phyloP scores from a whole-genome alignment of 2,888 invertebrate species.

The Syrphus vitripennis region DNA sequence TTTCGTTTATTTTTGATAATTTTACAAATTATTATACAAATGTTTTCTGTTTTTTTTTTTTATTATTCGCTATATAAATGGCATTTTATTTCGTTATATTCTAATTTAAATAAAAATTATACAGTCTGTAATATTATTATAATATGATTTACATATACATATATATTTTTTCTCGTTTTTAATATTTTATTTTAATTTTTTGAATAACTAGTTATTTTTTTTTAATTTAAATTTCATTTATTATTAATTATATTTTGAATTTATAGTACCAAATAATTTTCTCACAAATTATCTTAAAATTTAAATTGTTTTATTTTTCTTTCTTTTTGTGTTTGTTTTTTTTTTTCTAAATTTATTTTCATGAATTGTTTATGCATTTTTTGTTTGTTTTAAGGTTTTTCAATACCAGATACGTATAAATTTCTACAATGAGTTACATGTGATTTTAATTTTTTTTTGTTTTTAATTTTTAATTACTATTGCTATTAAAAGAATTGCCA shows the following conservation, averaged over 20 bases:
- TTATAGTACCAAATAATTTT: slow-evolving; percentile 68
- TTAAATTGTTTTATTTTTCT: slow-evolving; percentile 3
- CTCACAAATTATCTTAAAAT: slow-evolving; percentile 55
- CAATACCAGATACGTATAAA: slow-evolving; percentile 67
- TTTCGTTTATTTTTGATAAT: slow-evolving; percentile 63
- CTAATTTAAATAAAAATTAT: slow-evolving; percentile 68
- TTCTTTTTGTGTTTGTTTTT: neutral
- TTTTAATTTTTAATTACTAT: slow-evolving; percentile 20
- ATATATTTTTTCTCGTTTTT: neutral
- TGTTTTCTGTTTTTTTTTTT: slow-evolving; percentile 2
- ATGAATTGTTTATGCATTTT: slow-evolving; percentile 47
- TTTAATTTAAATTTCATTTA: slow-evolving; percentile 47
- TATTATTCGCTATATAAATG: slow-evolving; percentile 69
- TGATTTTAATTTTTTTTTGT: slow-evolving; percentile 32
- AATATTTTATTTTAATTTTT: slow-evolving; percentile 19
- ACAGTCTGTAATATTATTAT: slow-evolving; percentile 64
- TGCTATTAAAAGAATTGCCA: slow-evolving; percentile 40
- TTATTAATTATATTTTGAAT: slow-evolving; percentile 36
- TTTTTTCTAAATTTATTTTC: slow-evolving; percentile 27
- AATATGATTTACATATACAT: slow-evolving; percentile 47
- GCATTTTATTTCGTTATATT: slow-evolving; percentile 63
- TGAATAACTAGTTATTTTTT: slow-evolving; percentile 51
- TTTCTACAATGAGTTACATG: slow-evolving; percentile 60
- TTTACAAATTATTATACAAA: slow-evolving; percentile 56
- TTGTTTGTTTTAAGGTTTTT: slow-evolving; percentile 37